Evolutionary conservation across 2,888 invertebrate genomes (phyloP).

Genomic region (Spisula subtruncata): DNA sequence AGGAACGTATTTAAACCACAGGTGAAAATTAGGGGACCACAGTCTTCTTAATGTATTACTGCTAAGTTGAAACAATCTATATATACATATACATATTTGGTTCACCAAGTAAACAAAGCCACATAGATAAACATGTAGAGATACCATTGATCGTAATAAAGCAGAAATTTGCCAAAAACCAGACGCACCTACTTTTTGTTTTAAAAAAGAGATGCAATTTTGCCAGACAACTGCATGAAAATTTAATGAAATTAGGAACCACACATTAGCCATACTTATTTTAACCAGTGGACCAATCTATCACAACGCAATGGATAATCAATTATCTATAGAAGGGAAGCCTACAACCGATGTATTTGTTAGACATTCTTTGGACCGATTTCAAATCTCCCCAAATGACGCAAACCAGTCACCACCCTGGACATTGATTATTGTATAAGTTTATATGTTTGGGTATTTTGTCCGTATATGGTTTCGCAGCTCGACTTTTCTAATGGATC

Average conservation of each 20-base stretch:
- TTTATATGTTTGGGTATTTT: background rate
- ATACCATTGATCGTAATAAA: too few relatives aligned
- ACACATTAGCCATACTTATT: slow-evolving; percentile 2
- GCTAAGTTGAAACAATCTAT: too few relatives aligned
- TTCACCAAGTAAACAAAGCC: too few relatives aligned
- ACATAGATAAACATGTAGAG: too few relatives aligned
- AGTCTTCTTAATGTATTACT: background rate
- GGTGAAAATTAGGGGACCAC: too few relatives aligned
- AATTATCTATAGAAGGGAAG: background rate
- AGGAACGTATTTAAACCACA: too few relatives aligned
- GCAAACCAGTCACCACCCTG: background rate
- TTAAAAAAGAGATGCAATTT: background rate
- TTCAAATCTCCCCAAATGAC: background rate
- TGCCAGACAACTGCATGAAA: slow-evolving; percentile 18
- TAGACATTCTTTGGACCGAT: background rate
- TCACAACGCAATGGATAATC: background rate
- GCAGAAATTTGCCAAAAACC: background rate
- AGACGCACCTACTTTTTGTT: background rate
- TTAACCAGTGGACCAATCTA: background rate
- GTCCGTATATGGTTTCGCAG: background rate
- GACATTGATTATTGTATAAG: background rate
- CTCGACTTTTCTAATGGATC: background rate
- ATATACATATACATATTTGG: too few relatives aligned
- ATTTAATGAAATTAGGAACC: slow-evolving; percentile 8
- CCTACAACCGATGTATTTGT: background rate